Percentiles rank a stretch among this genome's conserved stretches.
Evolutionary conservation across 2,113 vertebrate species (phyloP).

Genomic region (Ailurus styani): DNA sequence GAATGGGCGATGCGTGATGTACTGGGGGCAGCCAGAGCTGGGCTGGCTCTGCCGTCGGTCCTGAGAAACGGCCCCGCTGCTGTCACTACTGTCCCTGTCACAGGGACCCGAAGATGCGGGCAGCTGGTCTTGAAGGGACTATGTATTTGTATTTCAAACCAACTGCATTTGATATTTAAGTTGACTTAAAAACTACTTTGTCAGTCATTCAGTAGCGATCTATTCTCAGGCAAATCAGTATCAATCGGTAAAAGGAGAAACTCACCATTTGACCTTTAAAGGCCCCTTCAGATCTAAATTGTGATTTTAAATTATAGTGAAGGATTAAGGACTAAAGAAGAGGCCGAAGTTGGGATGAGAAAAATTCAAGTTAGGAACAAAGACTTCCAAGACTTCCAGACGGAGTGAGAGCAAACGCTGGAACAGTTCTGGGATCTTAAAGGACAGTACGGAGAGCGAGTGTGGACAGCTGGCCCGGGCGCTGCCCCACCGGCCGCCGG

Average conservation of each 20-base stretch:
- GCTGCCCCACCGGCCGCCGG: fast-evolving
- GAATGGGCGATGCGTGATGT: background rate
- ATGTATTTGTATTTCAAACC: background rate
- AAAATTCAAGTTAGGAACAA: constrained; percentile 13
- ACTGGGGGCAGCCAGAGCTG: background rate
- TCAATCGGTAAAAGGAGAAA: background rate
- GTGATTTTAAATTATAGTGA: background rate
- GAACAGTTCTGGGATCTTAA: background rate
- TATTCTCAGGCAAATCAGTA: background rate
- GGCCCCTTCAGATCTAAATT: background rate
- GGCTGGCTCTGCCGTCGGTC: background rate
- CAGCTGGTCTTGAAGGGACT: background rate
- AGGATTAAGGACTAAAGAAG: background rate
- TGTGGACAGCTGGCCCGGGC: background rate
- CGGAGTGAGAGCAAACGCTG: background rate
- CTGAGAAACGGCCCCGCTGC: background rate
- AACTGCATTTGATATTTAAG: background rate
- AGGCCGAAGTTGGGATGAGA: background rate
- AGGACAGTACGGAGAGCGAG: fast-evolving
- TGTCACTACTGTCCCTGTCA: background rate
- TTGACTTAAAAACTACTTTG: background rate
- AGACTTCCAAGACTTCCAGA: background rate
- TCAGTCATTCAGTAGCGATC: background rate
- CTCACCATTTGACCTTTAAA: background rate
- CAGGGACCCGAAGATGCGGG: fast-evolving